Percentiles rank a stretch among this genome's conserved stretches.
phyloP scores from a whole-genome alignment of 2,113 vertebrate genomes.

The Scomber colias region DNA sequence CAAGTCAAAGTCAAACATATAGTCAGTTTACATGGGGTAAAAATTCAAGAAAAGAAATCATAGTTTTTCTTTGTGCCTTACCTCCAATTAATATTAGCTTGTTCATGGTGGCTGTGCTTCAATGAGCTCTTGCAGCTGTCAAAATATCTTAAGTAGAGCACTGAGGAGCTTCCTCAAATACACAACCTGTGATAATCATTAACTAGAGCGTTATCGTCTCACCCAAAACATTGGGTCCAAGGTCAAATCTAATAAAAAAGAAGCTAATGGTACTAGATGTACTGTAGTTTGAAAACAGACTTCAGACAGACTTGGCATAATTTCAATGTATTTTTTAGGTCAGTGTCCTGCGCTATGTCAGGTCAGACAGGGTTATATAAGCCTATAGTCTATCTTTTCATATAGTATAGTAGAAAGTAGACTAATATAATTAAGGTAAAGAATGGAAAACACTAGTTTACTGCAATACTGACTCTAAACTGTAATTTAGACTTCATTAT shows the following conservation, averaged over 20 bases:
- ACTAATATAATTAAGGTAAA: no score
- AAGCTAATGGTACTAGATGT: no score
- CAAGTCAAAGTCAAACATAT: slow-evolving; percentile 27
- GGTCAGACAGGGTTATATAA: not conserved
- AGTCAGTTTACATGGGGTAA: not conserved
- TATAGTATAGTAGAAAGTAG: no score
- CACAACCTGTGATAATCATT: slow-evolving; percentile 42
- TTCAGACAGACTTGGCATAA: not conserved
- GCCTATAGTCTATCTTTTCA: not conserved
- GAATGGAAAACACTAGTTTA: no score
- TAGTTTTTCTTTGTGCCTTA: slow-evolving; percentile 21
- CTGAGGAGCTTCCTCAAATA: not conserved
- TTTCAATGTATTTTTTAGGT: not conserved
- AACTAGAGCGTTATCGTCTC: not conserved
- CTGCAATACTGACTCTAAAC: no score
- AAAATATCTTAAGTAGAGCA: not conserved
- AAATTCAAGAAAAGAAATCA: not conserved
- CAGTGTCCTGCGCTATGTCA: not conserved
- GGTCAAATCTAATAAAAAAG: no score
- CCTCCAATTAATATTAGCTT: slow-evolving; percentile 62
- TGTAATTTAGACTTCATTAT: no score
- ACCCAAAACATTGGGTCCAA: no score
- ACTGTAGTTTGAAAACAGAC: not conserved
- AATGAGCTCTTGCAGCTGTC: not conserved
- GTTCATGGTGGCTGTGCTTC: slow-evolving; percentile 34